phyloP scores from a whole-genome alignment of 1,140 invertebrate genomes.

The Listronotus oregonensis region DNA sequence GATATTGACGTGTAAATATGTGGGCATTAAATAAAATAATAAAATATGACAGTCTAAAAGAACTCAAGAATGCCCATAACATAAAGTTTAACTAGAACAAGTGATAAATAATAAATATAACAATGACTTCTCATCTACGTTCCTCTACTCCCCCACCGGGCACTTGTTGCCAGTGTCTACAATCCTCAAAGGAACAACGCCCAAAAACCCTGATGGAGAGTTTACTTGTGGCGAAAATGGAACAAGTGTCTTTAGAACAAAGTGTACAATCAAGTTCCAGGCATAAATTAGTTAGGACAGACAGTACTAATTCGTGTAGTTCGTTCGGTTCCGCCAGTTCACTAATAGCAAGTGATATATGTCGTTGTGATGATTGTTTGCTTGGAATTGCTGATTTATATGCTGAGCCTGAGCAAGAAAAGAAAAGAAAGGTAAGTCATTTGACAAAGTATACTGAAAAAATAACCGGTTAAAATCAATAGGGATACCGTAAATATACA shows the following conservation, averaged over 20 bases:
- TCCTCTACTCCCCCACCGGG: slow-evolving; percentile 22
- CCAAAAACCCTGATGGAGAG: slow-evolving; percentile 77
- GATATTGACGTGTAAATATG: too few species aligned
- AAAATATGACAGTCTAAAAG: too few species aligned
- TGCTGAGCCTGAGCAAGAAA: slow-evolving; percentile 64
- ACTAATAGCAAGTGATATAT: slow-evolving; percentile 69
- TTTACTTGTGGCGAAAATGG: slow-evolving; percentile 77
- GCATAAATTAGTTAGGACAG: slow-evolving; percentile 66
- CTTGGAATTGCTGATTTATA: slow-evolving; percentile 78
- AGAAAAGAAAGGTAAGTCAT: slow-evolving; percentile 61
- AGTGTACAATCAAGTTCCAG: slow-evolving; percentile 41
- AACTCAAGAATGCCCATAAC: too few species aligned
- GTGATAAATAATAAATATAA: not conserved
- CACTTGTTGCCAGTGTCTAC: slow-evolving; percentile 23
- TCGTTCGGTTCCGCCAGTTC: slow-evolving; percentile 73
- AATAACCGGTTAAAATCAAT: too few species aligned
- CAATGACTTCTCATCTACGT: slow-evolving; percentile 19
- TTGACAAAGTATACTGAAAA: too few species aligned
- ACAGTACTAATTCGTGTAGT: slow-evolving; percentile 78
- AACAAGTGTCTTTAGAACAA: slow-evolving; percentile 58
- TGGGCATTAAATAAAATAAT: too few species aligned
- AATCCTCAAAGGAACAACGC: slow-evolving; percentile 44
- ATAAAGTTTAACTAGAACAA: too few species aligned
- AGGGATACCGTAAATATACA: too few species aligned
- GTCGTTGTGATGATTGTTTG: slow-evolving; percentile 81